Base-by-base conservation (phyloP, 2,888 invertebrate species). In the Patella caerulea region DNA sequence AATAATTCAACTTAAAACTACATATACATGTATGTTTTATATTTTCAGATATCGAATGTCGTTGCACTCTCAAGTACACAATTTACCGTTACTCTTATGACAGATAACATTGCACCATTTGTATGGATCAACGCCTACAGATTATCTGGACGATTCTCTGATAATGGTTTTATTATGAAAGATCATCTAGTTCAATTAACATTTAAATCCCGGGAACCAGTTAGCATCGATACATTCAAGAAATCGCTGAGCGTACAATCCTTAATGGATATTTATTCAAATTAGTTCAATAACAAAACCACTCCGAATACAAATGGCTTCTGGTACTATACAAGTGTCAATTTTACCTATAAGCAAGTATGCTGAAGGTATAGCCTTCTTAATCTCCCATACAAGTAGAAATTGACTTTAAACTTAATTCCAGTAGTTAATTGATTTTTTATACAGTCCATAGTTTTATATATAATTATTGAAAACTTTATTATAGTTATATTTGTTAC, bases 121-220 rank as follows among this genome's bases (percentile, higher is more conserved):
- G 90, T 91, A 9, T 90, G 90, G 90, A 78, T 91, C 17, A 89
- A 90, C 12, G 86, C 87, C 1, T 54, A 70, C 52, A 85, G 84
- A 4, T 79, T 88, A n/a, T 65, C 89, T 87, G 96, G 96, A 2
- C 92, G 91, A 78, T 96, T 96, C 90, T 94, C 94, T 2, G 94
- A 95, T 83, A 96, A 96, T 91, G 96, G 96, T 0, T 94, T 96
- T 80, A 80, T 91, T 7, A 86, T 85, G 93, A 87, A 92, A 7
- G 82, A 86, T 24, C 80, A 85, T 3, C 73, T 76, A 12, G 81
- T 72, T 75, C 76, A 71, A 9, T 65, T 89, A n/a, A 83, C 75
- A 53, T 88, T 87, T 76, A 82, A 80, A 72, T 81, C 86, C 1
- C 86, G 87, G 86, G 80, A 85, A 72, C 53, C 77, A 12, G 77